phyloP scores from a whole-genome alignment of 2,797 vertebrate species.

The Sebastes oblongus region DNA sequence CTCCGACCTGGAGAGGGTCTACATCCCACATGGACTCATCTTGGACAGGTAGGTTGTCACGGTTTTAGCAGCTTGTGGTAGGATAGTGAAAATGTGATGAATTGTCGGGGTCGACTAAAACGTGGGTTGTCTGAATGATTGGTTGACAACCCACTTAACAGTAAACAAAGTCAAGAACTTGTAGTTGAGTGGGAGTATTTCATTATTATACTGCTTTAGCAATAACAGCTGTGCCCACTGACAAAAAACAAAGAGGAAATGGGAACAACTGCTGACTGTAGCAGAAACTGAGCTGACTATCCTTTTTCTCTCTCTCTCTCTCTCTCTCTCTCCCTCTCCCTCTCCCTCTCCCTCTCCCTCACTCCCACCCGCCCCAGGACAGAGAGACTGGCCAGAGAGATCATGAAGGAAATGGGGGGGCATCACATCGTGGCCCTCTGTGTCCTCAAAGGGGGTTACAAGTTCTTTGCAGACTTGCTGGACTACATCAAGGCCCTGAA shows the following conservation, averaged over 20 bases:
- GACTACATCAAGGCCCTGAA: slow-evolving; percentile 99
- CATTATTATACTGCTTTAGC: not conserved
- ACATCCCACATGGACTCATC: slow-evolving; percentile 98
- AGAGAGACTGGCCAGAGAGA: slow-evolving; percentile 94
- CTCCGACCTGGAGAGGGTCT: slow-evolving; percentile 92
- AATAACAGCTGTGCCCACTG: slow-evolving; percentile 32
- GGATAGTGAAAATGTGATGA: not conserved
- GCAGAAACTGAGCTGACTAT: slow-evolving; percentile 50
- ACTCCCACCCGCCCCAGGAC: too few relatives aligned
- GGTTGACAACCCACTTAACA: not conserved
- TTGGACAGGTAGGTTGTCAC: slow-evolving; percentile 90
- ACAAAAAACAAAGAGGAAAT: slow-evolving; percentile 39
- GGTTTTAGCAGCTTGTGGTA: not conserved
- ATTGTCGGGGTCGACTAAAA: not conserved
- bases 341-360: not conserved
- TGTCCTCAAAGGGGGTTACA: slow-evolving; percentile 98
- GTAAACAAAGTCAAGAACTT: not conserved
- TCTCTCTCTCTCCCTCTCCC: not conserved
- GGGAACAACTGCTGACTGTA: slow-evolving; percentile 52
- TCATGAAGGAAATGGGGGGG: slow-evolving; percentile 98
- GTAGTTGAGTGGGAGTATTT: not conserved
- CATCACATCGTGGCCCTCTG: slow-evolving; percentile 98
- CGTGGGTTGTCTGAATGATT: not conserved
- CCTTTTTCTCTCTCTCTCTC: not conserved
- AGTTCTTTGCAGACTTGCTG: slow-evolving; percentile 97